Base-by-base conservation (phyloP, 2,797 vertebrate species). In the Eidolon dupreanum region DNA sequence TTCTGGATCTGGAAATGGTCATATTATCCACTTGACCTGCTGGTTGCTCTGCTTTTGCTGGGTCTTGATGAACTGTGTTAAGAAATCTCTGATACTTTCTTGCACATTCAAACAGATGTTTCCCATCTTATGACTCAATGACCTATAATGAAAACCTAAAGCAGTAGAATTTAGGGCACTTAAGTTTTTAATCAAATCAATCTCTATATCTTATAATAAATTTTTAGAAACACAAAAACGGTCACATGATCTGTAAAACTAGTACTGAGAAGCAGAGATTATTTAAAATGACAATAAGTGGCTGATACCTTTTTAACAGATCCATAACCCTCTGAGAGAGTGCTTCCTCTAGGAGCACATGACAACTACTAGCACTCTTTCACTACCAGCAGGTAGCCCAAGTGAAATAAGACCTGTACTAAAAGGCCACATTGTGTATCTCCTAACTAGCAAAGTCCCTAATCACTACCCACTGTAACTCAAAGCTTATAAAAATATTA, bases 21-120 rank as follows among this genome's bases (percentile, higher is more conserved):
- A 74, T 75, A 78, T 78, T 74, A 96, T 77, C 59, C 86, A 96
- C 92, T 97, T 97, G 93, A 97, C 90, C 93, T 83, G n/a, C 73
- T 88, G 63, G 66, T 79, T 93, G 8, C 96, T 96, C 49, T 49
- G 26, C 57, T 85, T 96, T 97, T 97, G 53, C 46, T 83, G 87
- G 20, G 9, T 63, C 55, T 87, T 74, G 66, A 88, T 46, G 63
- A 93, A 38, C 33, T 94, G 24, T 81, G 24, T 85, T 96, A 81
- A 95, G 55, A 90, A 93, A 83, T 90, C 49, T 93, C 90, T 95
- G 78, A 94, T 95, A 88, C 94, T 96, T 97, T 92, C 46, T 96
- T 98, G 94, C 78, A 98, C 98, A 98, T 97, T 97, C 95, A 97
- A 98, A 96, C 87, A 97, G 96, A 97, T 98, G 94, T 97, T 98